Evolutionary conservation across 2,797 vertebrate genomes (phyloP), one percentile per base, ranked within the genome.

Genomic region (Sebastes itinus): DNA sequence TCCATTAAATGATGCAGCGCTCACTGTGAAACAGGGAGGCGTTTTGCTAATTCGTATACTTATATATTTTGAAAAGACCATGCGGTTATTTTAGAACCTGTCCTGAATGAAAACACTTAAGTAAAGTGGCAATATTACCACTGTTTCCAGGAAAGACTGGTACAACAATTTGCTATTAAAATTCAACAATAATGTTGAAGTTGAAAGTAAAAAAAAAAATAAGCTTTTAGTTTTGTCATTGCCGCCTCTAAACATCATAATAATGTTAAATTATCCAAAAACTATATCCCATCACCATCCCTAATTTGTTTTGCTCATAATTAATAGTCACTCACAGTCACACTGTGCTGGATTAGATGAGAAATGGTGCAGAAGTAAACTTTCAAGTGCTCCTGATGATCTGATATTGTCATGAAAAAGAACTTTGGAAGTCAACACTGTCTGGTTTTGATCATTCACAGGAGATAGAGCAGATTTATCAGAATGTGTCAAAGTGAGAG

Each of bases 271-370:
- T 79, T 82, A 68, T 78, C 2, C 66, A 67, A 83, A 80, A 81
- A 77, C 35, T 52, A 55, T 20, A 66, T 66, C 59, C 59, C 46
- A 72, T 61, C 69, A 68, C 13, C 46, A 46, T n/a, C 35, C 30
- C 30, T 6, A 35, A 75, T 84, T 83, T 62, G 72, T 86, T 87
- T 81, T 72, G 22, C 72, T 73, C 22, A 80, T 83, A 83, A 83
- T 84, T 70, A 84, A 79, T 42, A 55, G 64, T 32, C 16, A 18
- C 32, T 38, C 35, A 63, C 33, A 63, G 70, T 83, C 74, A 76
- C 42, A 68, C 74, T 81, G 62, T 55, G 78, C 52, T 11, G 46
- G 27, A 77, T 75, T 58, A 46, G 6, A 79, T 42, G 65, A 74
- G 72, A 80, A 78, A 82, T 22, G 32, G 52, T 58, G 68, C 75